phyloP scores from a whole-genome alignment of 1,140 invertebrate genomes.

The Leucophenga varia region DNA sequence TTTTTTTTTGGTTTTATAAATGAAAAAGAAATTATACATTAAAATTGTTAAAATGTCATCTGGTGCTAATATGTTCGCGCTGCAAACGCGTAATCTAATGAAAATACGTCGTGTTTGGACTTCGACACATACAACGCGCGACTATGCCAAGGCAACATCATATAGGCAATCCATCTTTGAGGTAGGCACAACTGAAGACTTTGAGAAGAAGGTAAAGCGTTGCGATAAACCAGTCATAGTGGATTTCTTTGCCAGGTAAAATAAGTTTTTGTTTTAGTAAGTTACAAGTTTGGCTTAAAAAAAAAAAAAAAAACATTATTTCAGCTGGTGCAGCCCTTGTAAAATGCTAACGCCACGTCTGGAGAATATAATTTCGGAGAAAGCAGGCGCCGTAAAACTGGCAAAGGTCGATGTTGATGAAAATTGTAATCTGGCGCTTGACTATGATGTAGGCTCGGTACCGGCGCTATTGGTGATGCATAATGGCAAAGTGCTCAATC shows the following conservation, averaged over 20 bases:
- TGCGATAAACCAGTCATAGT: conserved; percentile 85
- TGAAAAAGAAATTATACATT: too few species aligned
- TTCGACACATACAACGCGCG: too few species aligned
- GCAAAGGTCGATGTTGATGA: conserved; percentile 93
- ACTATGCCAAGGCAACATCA: too few species aligned
- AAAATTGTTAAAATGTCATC: too few species aligned
- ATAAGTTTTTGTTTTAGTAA: conserved; percentile 56
- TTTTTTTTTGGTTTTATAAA: too few species aligned
- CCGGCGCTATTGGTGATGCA: conserved; percentile 85
- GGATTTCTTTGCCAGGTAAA: conserved; percentile 93
- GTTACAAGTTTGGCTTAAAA: neutral
- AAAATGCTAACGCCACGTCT: conserved; percentile 84
- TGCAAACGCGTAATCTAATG: too few species aligned
- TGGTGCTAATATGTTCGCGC: too few species aligned
- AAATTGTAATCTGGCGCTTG: conserved; percentile 79
- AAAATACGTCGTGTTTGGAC: too few species aligned
- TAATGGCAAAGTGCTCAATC: conserved; percentile 83
- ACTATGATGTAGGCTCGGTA: conserved; percentile 83
- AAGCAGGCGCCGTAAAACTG: conserved; percentile 78
- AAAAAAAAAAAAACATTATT: conserved; percentile 31
- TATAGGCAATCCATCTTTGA: conserved; percentile 82
- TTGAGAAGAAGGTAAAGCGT: conserved; percentile 83
- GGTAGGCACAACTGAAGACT: conserved; percentile 88
- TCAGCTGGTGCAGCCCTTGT: conserved; percentile 94
- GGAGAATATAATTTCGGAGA: conserved; percentile 79